Conservation (phyloP, 2,888 invertebrate genomes). For the Cepaea hortensis region DNA sequence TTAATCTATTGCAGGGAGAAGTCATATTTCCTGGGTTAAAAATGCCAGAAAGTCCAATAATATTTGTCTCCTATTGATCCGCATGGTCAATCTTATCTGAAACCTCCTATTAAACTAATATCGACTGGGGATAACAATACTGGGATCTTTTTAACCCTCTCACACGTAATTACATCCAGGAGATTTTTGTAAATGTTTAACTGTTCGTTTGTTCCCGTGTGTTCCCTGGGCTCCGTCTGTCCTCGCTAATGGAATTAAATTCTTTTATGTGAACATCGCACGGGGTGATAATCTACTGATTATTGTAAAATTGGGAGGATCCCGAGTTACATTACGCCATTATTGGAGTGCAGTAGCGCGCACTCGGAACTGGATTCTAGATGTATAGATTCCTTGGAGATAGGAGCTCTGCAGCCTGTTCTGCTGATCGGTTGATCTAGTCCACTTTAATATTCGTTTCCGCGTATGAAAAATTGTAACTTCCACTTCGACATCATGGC, state of each 20-base stretch:
- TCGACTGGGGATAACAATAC: constrained; percentile 17
- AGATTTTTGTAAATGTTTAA: neutral
- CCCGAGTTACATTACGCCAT: constrained; percentile 40
- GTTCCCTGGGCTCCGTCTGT: constrained; percentile 31
- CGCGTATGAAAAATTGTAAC: neutral
- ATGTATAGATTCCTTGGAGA: constrained; percentile 31
- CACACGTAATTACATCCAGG: constrained; percentile 36
- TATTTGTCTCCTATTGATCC: constrained; percentile 2
- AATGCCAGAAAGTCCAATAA: neutral
- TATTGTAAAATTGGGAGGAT: constrained; percentile 30
- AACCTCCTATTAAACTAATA: constrained; percentile 9
- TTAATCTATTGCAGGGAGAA: neutral
- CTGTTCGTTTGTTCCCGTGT: constrained; percentile 27
- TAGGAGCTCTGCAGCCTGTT: neutral
- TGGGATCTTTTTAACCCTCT: constrained; percentile 23
- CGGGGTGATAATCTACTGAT: constrained; percentile 43
- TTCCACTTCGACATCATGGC: neutral
- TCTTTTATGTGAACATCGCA: constrained; percentile 45
- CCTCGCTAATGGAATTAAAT: constrained; percentile 45
- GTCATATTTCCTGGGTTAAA: neutral
- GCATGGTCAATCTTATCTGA: constrained; percentile 13
- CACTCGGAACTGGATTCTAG: neutral
- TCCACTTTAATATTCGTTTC: constrained; percentile 26
- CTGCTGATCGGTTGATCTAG: constrained; percentile 15
- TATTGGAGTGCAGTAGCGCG: constrained; percentile 30